A percentile compares a stretch with the other conserved stretches of the same genome.
These are phyloP conservation scores for Rhodeus uyekii DNA, from an alignment of 2,797 vertebrate species.

Conservation along the genomic window DNA sequence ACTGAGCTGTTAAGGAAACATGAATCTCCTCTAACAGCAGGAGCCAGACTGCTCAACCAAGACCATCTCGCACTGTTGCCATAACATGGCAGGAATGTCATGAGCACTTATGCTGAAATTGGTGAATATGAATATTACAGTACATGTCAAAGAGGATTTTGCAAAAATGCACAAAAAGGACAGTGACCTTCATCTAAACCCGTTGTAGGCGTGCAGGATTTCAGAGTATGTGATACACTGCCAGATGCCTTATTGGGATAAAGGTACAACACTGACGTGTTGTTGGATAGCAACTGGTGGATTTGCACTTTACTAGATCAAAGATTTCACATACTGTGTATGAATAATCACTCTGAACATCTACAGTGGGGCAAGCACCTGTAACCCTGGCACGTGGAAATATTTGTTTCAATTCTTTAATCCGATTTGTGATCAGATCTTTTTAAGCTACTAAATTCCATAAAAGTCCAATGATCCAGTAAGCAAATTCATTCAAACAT, in stretches of 20 bases:
- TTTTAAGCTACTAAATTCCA: too few species aligned
- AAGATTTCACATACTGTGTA: background rate
- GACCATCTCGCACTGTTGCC: constrained; percentile 68
- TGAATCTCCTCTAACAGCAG: constrained; percentile 44
- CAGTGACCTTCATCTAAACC: constrained; percentile 25
- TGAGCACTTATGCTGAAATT: constrained; percentile 54
- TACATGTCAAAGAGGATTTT: constrained; percentile 26
- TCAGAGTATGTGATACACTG: background rate
- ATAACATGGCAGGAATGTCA: constrained; percentile 70
- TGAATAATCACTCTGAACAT: too few species aligned
- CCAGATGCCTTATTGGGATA: background rate
- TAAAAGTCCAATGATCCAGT: too few species aligned
- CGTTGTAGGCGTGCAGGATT: background rate
- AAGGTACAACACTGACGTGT: background rate
- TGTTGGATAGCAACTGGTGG: background rate
- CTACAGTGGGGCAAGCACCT: background rate
- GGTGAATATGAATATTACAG: constrained; percentile 9
- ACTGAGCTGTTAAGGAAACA: constrained; percentile 40
- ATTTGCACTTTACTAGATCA: background rate
- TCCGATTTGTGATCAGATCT: too few species aligned
- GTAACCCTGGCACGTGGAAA: background rate
- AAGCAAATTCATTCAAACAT: too few species aligned
- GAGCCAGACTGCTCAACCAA: constrained; percentile 60
- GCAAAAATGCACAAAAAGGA: constrained; percentile 16
- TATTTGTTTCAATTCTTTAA: too few species aligned